phyloP scores from a whole-genome alignment of 2,797 vertebrate species.

The Oreochromis mossambicus region DNA sequence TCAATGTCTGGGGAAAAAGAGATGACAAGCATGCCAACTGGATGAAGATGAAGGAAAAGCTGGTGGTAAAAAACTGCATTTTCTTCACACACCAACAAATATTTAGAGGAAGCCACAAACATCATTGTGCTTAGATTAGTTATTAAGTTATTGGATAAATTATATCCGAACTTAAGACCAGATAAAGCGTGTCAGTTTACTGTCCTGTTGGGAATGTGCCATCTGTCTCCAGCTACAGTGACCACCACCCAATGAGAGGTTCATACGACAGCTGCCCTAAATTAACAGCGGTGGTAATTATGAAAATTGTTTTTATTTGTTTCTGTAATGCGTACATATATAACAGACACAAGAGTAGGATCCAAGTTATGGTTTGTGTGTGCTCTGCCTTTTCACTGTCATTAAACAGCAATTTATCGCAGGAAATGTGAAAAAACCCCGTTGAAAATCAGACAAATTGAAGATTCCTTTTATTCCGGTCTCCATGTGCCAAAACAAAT shows the following conservation, averaged over 20 bases:
- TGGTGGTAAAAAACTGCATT: not conserved
- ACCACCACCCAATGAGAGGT: not conserved
- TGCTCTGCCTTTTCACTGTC: not conserved
- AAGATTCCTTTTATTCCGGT: not conserved
- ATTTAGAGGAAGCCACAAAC: not conserved
- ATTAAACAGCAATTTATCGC: not conserved
- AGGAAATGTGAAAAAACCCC: not conserved
- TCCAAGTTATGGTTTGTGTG: not conserved
- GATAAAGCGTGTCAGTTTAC: not conserved
- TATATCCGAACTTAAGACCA: not conserved
- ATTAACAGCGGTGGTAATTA: not conserved
- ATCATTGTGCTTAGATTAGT: not conserved
- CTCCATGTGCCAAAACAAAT: not conserved
- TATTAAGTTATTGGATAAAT: not conserved
- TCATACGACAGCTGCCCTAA: not conserved
- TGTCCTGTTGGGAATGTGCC: not conserved
- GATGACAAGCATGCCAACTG: constrained; percentile 21
- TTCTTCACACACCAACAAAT: not conserved
- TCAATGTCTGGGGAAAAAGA: constrained; percentile 20
- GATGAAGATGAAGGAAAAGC: constrained; percentile 17
- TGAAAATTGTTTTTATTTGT: not conserved
- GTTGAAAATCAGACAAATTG: not conserved
- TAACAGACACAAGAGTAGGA: not conserved
- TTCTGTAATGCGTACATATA: not conserved
- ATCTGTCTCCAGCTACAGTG: not conserved